Conservation (phyloP, 1,140 invertebrate genomes). For the Lepidostoma basale region DNA sequence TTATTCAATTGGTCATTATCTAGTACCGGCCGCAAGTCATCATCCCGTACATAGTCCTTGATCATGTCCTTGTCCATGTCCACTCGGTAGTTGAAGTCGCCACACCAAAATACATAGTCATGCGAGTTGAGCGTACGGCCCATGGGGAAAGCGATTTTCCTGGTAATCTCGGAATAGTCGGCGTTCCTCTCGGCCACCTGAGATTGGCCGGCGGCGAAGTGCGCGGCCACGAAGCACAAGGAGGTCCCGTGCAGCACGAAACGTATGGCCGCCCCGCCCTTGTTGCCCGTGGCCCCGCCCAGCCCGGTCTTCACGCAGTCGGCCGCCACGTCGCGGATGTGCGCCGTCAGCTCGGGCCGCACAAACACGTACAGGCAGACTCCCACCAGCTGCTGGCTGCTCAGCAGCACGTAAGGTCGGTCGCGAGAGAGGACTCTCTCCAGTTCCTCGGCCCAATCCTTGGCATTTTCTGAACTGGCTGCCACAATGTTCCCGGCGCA, state of each 20-base stretch:
- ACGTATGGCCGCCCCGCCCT: constrained; percentile 95
- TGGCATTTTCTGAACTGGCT: constrained; percentile 94
- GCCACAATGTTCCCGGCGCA: constrained; percentile 98
- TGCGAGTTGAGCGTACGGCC: constrained; percentile 90
- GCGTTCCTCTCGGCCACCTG: constrained; percentile 95
- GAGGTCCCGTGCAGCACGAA: constrained; percentile 92
- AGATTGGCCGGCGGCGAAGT: constrained; percentile 98
- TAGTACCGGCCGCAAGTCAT: constrained; percentile 80
- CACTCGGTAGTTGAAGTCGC: constrained; percentile 99
- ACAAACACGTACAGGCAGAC: constrained; percentile 97
- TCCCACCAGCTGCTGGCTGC: constrained; percentile 96
- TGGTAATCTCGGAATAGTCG: constrained; percentile 94
- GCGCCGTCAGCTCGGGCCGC: constrained; percentile 82
- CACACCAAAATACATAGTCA: constrained; percentile 99
- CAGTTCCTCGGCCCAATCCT: constrained; percentile 93
- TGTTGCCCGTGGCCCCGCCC: constrained; percentile 94
- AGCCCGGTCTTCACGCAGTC: constrained; percentile 98
- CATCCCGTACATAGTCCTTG: constrained; percentile 79
- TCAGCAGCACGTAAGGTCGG: constrained; percentile 88
- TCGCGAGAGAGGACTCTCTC: constrained; percentile 91
- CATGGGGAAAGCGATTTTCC: constrained; percentile 93
- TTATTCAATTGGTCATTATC: constrained; percentile 89
- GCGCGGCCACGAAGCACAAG: constrained; percentile 96
- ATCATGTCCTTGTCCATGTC: constrained; percentile 96
- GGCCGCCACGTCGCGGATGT: constrained; percentile 89